These are phyloP conservation scores for Cacajao melanocephalus DNA, from an alignment of 2,797 vertebrate species.

Conservation along the genomic window DNA sequence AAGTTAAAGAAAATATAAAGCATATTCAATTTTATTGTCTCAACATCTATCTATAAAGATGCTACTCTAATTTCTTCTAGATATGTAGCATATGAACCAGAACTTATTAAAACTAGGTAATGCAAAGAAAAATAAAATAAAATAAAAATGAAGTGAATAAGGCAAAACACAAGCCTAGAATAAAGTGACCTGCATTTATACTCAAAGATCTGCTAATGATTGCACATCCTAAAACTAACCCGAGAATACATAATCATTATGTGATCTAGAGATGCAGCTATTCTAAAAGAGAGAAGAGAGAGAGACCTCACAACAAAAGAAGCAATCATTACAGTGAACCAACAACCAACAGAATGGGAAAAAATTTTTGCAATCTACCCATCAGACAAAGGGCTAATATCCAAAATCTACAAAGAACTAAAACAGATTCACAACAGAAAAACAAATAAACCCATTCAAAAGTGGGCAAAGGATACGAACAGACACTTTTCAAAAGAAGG, in stretches of 20 bases:
- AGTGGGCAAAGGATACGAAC: too few species aligned
- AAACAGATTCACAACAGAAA: too few species aligned
- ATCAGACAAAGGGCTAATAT: too few species aligned
- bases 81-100: background rate
- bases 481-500: too few species aligned
- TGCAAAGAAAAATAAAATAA: background rate
- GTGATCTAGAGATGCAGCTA: background rate
- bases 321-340: too few species aligned
- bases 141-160: background rate
- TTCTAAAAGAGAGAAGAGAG: background rate
- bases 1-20: conserved; percentile 1
- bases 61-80: conserved; percentile 22
- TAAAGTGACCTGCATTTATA: background rate
- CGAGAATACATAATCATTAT: background rate
- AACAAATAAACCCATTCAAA: too few species aligned
- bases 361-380: too few species aligned
- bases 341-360: too few species aligned
- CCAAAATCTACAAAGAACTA: too few species aligned
- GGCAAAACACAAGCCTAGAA: background rate
- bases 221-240: background rate
- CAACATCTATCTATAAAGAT: background rate
- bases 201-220: background rate
- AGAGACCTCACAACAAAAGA: background rate
- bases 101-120: background rate
- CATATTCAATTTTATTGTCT: background rate